These are phyloP conservation scores for Parotocinclus haroldoi DNA, from an alignment of 2,797 vertebrate species.

Conservation along the genomic window DNA sequence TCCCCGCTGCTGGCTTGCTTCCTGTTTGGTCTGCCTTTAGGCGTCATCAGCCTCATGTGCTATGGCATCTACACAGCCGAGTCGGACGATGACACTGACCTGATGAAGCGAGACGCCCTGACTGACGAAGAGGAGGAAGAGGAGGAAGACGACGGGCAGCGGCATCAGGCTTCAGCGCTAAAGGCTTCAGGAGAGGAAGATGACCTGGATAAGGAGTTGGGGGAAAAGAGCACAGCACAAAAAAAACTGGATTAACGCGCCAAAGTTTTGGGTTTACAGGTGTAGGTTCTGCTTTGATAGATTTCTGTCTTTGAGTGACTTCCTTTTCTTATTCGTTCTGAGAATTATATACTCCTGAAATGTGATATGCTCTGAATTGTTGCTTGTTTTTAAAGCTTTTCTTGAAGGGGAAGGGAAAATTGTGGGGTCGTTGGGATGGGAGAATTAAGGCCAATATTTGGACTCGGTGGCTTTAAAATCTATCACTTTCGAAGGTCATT, in stretches of 20 bases:
- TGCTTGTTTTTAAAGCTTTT: not conserved
- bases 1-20: slow-evolving; percentile 95
- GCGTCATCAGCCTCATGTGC: slow-evolving; percentile 98
- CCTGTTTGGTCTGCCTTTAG: slow-evolving; percentile 94
- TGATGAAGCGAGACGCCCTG: slow-evolving; percentile 73
- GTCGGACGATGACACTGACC: slow-evolving; percentile 77
- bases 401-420: too few species aligned
- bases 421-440: not conserved
- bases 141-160: slow-evolving; percentile 58
- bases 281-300: not conserved
- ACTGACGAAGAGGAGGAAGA: slow-evolving; percentile 75
- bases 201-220: slow-evolving; percentile 54
- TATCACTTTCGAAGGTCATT: not conserved
- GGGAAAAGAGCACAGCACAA: slow-evolving; percentile 73
- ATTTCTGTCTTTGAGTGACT: not conserved
- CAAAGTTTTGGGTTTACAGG: not conserved
- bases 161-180: slow-evolving; percentile 45
- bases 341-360: too few species aligned
- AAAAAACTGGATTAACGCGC: slow-evolving; percentile 89
- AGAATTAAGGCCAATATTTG: not conserved
- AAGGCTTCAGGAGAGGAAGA: slow-evolving; percentile 46
- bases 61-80: slow-evolving; percentile 96
- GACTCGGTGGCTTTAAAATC: not conserved
- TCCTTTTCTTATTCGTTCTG: too few species aligned
- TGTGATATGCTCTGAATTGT: not conserved